phyloP scores from a whole-genome alignment of 1,140 invertebrate genomes.

The Drosophila albomicans region DNA sequence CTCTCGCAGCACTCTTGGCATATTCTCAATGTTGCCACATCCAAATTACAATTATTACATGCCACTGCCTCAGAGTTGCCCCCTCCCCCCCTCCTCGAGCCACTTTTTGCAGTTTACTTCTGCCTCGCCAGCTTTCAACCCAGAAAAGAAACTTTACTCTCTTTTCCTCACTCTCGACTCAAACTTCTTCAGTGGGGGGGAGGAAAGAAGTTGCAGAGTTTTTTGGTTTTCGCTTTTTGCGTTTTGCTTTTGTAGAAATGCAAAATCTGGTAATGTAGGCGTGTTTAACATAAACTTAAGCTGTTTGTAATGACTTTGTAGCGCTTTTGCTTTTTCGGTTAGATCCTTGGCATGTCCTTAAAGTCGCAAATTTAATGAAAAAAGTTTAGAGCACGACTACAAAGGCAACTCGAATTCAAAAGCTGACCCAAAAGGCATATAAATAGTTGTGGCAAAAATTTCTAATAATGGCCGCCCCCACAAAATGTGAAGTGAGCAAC shows the following conservation, averaged over 20 bases:
- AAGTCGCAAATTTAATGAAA: conserved; percentile 73
- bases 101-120: conserved; percentile 57
- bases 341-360: conserved; percentile 25
- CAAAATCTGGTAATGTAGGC: conserved; percentile 78
- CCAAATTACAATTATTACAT: conserved; percentile 84
- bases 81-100: background rate
- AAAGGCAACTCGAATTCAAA: conserved; percentile 29
- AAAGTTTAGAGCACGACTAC: conserved; percentile 51
- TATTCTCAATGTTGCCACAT: conserved; percentile 57
- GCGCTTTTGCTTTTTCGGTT: conserved; percentile 33
- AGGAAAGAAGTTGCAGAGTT: background rate
- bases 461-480: conserved; percentile 4
- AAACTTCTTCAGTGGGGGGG: background rate
- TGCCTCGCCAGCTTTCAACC: conserved; percentile 27
- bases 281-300: conserved; percentile 82
- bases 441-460: conserved; percentile 13
- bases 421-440: conserved; percentile 8
- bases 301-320: conserved; percentile 78
- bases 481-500: background rate
- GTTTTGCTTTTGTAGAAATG: conserved; percentile 54
- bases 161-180: conserved; percentile 27
- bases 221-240: conserved; percentile 16
- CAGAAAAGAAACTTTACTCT: conserved; percentile 52
- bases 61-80: conserved; percentile 31
- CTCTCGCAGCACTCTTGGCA: conserved; percentile 23